These are phyloP conservation scores for Psittacula derbiana DNA, from an alignment of 2,797 vertebrate species.

Conservation along the genomic window DNA sequence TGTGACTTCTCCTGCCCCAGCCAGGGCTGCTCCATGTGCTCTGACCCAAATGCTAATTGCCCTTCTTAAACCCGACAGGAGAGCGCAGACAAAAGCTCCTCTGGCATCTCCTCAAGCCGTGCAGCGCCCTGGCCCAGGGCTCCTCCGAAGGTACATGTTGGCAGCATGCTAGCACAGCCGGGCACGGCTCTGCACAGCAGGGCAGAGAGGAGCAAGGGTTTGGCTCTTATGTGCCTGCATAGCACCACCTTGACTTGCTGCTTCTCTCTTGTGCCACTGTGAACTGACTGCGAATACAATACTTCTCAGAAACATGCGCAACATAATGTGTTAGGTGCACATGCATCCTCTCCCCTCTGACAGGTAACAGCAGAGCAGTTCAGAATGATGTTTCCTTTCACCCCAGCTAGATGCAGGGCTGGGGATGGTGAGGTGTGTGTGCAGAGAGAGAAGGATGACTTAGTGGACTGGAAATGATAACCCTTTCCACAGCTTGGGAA, in stretches of 20 bases:
- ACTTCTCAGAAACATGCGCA: not conserved
- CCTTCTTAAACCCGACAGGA: not conserved
- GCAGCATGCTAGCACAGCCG: fast-evolving
- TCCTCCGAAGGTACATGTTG: fast-evolving
- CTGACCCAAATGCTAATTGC: not conserved
- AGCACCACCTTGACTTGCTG: fast-evolving
- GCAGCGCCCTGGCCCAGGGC: not conserved
- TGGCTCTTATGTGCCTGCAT: not conserved
- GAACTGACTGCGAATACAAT: not conserved
- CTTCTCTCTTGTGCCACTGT: not conserved
- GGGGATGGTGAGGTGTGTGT: not conserved
- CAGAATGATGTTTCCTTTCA: not conserved
- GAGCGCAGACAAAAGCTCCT: not conserved
- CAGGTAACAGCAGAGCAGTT: not conserved
- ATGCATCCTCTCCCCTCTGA: not conserved
- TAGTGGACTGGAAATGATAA: not conserved
- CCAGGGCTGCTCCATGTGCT: not conserved
- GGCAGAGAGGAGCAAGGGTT: fast-evolving
- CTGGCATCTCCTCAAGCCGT: not conserved
- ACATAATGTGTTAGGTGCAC: fast-evolving
- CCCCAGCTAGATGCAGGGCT: fast-evolving
- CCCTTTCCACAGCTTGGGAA: not conserved
- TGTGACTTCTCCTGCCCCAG: not conserved
- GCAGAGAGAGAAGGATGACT: not conserved
- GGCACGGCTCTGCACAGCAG: not conserved